phyloP scores from a whole-genome alignment of 1,140 invertebrate species.

The Contarinia nasturtii region DNA sequence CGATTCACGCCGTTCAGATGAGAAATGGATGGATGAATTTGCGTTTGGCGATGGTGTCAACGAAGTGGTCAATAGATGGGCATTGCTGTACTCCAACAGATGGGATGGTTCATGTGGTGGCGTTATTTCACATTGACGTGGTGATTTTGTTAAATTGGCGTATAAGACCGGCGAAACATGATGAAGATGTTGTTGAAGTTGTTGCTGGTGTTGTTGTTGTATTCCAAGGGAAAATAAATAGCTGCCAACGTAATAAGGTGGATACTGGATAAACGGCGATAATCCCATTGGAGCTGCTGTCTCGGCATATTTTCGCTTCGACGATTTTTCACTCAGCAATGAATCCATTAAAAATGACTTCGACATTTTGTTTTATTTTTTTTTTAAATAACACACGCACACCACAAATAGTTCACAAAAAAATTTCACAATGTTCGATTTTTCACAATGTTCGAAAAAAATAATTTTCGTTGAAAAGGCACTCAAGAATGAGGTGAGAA shows the following conservation, averaged over 20 bases:
- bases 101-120: constrained; percentile 8
- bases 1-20: neutral
- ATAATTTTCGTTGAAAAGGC: no score
- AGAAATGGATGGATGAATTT: neutral
- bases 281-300: constrained; percentile 24
- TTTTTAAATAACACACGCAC: no score
- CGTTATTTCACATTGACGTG: constrained; percentile 2
- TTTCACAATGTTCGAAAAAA: no score
- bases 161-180: constrained; percentile 4
- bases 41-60: neutral
- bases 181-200: constrained; percentile 23
- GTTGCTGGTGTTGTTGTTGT: constrained; percentile 33
- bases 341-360: constrained; percentile 57
- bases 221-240: constrained; percentile 37
- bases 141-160: constrained; percentile 11
- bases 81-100: neutral
- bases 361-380: constrained; percentile 30
- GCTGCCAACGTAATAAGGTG: constrained; percentile 34
- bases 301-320: constrained; percentile 28
- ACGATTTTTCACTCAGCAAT: constrained; percentile 38
- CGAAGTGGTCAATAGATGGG: no score
- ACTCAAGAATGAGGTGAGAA: no score
- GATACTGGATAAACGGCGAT: constrained; percentile 33
- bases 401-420: no score
- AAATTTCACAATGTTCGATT: no score